Conservation (phyloP, 2,888 invertebrate genomes). For the Cheilosia grossa region DNA sequence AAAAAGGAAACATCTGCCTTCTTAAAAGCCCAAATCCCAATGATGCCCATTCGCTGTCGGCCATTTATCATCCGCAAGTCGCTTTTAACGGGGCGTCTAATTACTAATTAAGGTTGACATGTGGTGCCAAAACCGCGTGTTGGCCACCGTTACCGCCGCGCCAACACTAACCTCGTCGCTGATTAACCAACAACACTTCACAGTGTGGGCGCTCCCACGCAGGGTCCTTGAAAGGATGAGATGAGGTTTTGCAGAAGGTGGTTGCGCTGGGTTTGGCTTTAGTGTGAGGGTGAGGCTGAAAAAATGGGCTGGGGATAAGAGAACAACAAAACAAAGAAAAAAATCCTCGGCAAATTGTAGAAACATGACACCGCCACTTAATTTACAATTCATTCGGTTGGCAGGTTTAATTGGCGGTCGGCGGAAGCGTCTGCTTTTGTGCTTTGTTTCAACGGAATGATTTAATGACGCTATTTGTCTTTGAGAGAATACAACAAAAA, state of each 20-base stretch:
- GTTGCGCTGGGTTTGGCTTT: constrained; percentile 40
- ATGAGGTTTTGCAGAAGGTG: constrained; percentile 71
- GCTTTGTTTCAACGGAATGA: constrained; percentile 64
- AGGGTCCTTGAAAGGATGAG: constrained; percentile 63
- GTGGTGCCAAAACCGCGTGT: constrained; percentile 79
- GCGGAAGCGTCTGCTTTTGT: constrained; percentile 18
- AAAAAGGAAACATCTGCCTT: constrained; percentile 43
- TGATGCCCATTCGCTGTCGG: constrained; percentile 67
- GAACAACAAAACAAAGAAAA: constrained; percentile 19
- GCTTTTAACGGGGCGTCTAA: constrained; percentile 73
- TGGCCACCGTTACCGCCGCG: constrained; percentile 51
- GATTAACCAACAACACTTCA: constrained; percentile 58
- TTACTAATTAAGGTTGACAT: constrained; percentile 80
- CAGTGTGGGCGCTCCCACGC: constrained; percentile 32
- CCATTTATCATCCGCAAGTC: constrained; percentile 79
- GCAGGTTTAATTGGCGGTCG: constrained; percentile 72
- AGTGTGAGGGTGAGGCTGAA: constrained; percentile 53
- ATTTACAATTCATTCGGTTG: constrained; percentile 80
- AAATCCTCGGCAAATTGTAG: constrained; percentile 76
- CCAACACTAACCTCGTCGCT: constrained; percentile 52
- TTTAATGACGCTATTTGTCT: constrained; percentile 70
- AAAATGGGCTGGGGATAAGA: constrained; percentile 44
- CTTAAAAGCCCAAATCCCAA: constrained; percentile 43
- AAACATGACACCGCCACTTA: constrained; percentile 80
- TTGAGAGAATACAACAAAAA: not conserved